Conservation (phyloP, 2,797 vertebrate species). For the Hylomyscus alleni region DNA sequence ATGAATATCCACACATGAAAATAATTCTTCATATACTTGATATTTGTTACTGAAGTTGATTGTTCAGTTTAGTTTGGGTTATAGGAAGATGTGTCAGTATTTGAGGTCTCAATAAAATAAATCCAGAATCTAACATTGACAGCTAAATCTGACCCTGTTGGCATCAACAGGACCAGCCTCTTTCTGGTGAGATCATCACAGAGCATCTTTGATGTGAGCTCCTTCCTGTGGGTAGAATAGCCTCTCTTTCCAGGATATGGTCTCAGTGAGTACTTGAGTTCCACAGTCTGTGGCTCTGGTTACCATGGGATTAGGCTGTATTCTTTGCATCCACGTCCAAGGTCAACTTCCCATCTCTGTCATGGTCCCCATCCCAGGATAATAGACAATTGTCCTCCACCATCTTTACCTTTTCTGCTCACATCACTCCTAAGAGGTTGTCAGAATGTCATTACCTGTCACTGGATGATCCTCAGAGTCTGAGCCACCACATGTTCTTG, state of each 20-base stretch:
- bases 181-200: neutral
- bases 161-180: neutral
- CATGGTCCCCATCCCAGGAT: neutral
- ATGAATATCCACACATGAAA: neutral
- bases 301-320: neutral
- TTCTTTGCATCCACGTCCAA: neutral
- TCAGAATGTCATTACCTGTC: neutral
- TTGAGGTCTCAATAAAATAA: neutral
- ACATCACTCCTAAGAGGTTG: neutral
- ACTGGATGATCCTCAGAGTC: neutral
- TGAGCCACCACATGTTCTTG: neutral
- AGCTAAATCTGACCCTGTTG: neutral
- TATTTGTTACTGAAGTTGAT: neutral
- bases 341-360: neutral
- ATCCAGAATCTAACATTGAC: neutral
- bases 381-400: neutral
- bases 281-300: neutral
- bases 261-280: neutral
- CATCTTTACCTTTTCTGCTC: neutral
- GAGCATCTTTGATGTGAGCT: accelerated
- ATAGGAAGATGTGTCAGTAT: neutral
- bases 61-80: neutral
- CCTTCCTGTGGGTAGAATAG: neutral
- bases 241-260: neutral
- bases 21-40: neutral